Evolutionary conservation across 2,888 invertebrate genomes (phyloP).

Genomic region (Cantharis rufa): DNA sequence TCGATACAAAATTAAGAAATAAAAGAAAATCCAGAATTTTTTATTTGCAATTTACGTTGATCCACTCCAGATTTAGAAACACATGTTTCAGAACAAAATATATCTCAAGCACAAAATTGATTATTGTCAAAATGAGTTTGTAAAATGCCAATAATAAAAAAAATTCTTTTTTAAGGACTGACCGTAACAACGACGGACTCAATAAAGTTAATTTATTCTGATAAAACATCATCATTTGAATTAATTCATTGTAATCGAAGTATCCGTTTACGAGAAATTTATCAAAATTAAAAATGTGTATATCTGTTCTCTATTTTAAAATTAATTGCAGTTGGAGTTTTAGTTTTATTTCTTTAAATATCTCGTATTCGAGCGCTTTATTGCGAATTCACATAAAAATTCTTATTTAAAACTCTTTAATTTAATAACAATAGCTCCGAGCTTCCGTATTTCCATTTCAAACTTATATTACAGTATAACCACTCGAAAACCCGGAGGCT

Average conservation of each 20-base stretch:
- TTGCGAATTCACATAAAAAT: neutral
- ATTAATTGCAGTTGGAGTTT: no score
- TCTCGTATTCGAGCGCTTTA: neutral
- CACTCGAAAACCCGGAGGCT: neutral
- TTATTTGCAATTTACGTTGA: neutral
- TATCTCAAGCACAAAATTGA: neutral
- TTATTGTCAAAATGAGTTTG: neutral
- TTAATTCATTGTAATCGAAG: neutral
- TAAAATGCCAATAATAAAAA: neutral
- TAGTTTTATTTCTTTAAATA: neutral
- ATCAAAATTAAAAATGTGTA: neutral
- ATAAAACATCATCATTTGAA: neutral
- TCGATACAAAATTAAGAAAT: neutral
- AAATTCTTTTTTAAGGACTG: neutral
- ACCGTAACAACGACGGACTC: neutral
- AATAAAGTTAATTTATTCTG: neutral
- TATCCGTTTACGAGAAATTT: neutral
- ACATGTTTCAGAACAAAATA: neutral
- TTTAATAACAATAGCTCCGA: neutral
- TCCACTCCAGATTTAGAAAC: neutral
- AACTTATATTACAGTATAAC: neutral
- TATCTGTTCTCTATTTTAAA: no score
- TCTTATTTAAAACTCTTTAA: neutral
- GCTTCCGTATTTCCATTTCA: neutral
- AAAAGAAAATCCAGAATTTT: neutral